phyloP scores from a whole-genome alignment of 2,113 vertebrate genomes.

The Lasiurus borealis region DNA sequence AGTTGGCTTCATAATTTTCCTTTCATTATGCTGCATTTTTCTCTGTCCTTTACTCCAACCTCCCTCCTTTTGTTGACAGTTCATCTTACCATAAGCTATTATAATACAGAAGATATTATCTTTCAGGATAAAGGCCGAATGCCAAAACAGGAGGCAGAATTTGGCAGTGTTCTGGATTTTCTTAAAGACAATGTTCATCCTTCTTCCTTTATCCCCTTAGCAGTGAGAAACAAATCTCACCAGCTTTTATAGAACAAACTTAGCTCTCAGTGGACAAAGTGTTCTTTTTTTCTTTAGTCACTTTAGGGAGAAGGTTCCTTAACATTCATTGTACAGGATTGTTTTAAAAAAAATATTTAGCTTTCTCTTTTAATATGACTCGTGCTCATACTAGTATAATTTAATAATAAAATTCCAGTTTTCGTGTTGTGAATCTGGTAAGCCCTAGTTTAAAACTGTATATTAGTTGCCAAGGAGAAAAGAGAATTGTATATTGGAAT shows the following conservation, averaged over 20 bases:
- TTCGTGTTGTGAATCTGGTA: conserved; percentile 48
- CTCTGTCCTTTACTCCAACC: neutral
- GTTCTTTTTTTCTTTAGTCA: neutral
- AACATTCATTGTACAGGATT: neutral
- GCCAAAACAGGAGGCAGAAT: conserved; percentile 59
- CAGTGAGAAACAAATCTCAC: conserved; percentile 46
- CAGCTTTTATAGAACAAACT: conserved; percentile 26
- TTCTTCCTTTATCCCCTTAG: conserved; percentile 40
- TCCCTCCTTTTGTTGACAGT: neutral
- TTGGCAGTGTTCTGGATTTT: conserved; percentile 57
- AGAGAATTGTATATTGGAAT: conserved; percentile 12
- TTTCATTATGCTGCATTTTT: neutral
- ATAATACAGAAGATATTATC: conserved; percentile 41
- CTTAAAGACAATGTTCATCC: conserved; percentile 50
- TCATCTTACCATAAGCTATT: conserved; percentile 17
- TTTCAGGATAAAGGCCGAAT: conserved; percentile 58
- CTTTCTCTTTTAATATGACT: conserved; percentile 30
- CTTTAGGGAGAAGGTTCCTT: neutral
- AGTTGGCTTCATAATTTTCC: neutral
- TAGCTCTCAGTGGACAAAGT: neutral
- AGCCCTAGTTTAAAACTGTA: conserved; percentile 59
- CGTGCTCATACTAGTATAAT: neutral
- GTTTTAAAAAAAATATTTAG: conserved; percentile 31
- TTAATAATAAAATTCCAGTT: conserved; percentile 62
- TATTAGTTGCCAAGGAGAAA: conserved; percentile 56